These are phyloP conservation scores for Nycticorax nycticorax DNA, from an alignment of 2,113 vertebrate species.

Conservation along the genomic window DNA sequence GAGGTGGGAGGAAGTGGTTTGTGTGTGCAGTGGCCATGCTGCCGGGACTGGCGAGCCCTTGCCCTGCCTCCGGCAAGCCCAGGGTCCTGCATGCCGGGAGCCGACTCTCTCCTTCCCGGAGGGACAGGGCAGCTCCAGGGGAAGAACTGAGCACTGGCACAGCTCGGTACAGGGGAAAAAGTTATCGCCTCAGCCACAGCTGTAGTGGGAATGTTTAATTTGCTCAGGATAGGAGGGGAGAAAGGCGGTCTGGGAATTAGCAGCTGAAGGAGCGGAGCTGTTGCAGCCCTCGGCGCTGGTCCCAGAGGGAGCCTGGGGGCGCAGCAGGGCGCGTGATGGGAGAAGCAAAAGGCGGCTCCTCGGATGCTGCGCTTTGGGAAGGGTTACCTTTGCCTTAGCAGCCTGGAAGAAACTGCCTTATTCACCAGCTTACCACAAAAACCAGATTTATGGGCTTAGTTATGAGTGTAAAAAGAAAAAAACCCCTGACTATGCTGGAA, in stretches of 20 bases:
- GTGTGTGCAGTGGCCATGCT: fast-evolving
- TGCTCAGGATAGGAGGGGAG: neutral
- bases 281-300: neutral
- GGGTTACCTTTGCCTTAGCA: slow-evolving; percentile 41
- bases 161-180: fast-evolving
- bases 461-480: neutral
- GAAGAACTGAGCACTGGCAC: neutral
- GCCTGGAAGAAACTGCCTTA: slow-evolving; percentile 16
- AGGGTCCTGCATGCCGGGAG: neutral
- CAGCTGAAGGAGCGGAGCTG: neutral
- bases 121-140: neutral
- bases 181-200: fast-evolving
- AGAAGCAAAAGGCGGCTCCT: slow-evolving; percentile 35
- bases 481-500: neutral
- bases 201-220: neutral
- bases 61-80: neutral
- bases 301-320: neutral
- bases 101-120: neutral
- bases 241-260: neutral
- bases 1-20: neutral
- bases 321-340: neutral
- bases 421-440: neutral
- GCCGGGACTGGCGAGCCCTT: neutral
- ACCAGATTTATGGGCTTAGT: neutral
- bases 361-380: slow-evolving; percentile 7